Evolutionary conservation across 2,797 vertebrate species (phyloP).

Genomic region (Limosa lapponica): DNA sequence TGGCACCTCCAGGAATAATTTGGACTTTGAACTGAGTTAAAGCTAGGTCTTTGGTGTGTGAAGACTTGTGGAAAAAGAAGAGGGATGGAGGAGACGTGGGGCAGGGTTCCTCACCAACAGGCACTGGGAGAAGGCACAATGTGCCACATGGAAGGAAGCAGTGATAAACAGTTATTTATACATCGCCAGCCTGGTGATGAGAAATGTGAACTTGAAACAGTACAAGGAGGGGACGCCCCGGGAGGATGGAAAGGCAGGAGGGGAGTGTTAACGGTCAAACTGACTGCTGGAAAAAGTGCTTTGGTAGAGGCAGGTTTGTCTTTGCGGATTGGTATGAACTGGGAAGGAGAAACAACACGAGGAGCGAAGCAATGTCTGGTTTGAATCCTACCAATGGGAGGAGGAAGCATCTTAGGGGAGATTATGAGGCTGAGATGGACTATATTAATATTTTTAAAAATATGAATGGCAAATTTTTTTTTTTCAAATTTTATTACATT

Average conservation of each 20-base stretch:
- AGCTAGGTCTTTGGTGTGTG: neutral
- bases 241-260: neutral
- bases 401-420: neutral
- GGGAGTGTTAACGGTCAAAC: neutral
- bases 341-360: neutral
- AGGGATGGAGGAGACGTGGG: neutral
- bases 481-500: neutral
- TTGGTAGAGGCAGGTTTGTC: neutral
- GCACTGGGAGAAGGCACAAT: neutral
- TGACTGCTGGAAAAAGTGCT: neutral
- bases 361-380: accelerated
- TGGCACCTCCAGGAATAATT: neutral
- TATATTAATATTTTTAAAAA: neutral
- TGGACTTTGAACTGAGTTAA: neutral
- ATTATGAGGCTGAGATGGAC: neutral
- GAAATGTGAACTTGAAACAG: neutral
- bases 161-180: neutral
- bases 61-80: neutral
- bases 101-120: neutral
- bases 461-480: neutral
- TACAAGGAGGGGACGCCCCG: neutral
- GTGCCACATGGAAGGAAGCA: accelerated
- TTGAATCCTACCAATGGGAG: neutral
- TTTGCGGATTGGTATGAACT: neutral
- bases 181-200: accelerated